A percentile compares a stretch with the other conserved stretches of the same genome.
These are phyloP conservation scores for Hyles vespertilio DNA, from an alignment of 1,140 invertebrate species.

Conservation along the genomic window DNA sequence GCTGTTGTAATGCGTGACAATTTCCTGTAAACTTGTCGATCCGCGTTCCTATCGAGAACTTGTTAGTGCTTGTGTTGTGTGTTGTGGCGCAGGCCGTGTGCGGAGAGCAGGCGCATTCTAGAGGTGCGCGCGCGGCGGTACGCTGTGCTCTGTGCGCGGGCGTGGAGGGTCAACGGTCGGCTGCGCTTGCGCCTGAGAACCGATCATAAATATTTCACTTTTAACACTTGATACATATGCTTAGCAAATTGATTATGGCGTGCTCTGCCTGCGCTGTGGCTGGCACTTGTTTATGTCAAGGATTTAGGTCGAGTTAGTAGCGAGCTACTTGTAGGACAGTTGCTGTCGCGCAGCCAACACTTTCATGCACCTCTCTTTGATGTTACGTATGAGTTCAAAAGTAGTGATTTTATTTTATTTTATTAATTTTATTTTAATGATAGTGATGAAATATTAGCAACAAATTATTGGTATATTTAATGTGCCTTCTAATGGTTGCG, in stretches of 20 bases:
- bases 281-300: slow-evolving; percentile 43
- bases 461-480: too few species aligned
- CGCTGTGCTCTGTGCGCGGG: slow-evolving; percentile 21
- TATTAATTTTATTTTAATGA: too few species aligned
- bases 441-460: too few species aligned
- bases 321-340: slow-evolving; percentile 9
- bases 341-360: background rate
- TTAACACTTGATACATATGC: slow-evolving; percentile 73
- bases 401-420: too few species aligned
- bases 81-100: slow-evolving; percentile 29
- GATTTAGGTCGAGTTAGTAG: slow-evolving; percentile 31
- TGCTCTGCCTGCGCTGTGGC: slow-evolving; percentile 35
- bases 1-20: too few species aligned
- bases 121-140: slow-evolving; percentile 13
- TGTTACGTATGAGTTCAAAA: too few species aligned
- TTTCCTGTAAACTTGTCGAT: slow-evolving; percentile 2
- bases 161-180: slow-evolving; percentile 67
- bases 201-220: slow-evolving; percentile 72
- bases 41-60: slow-evolving; percentile 26
- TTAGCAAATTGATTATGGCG: slow-evolving; percentile 69
- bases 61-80: slow-evolving; percentile 38
- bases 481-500: too few species aligned
- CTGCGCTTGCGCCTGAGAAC: slow-evolving; percentile 60
- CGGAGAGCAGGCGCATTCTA: slow-evolving; percentile 54
- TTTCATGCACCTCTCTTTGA: too few species aligned